Evolutionary conservation across 2,113 vertebrate genomes (phyloP).

Genomic region (Amblyopsis rosae): DNA sequence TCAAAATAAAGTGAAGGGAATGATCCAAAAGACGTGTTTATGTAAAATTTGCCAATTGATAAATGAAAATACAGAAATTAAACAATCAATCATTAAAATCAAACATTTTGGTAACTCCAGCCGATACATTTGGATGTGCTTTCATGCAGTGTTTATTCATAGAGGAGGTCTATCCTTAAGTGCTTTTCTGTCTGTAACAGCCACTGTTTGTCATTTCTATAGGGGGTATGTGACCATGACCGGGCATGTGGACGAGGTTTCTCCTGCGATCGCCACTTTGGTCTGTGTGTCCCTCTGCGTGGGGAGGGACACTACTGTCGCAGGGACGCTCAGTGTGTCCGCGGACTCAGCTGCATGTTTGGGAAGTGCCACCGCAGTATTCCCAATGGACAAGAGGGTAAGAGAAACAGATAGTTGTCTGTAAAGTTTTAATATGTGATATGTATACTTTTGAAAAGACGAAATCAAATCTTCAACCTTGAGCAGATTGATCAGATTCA

Average conservation of each 20-base stretch:
- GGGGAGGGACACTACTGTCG: conserved; percentile 81
- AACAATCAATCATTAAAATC: neutral
- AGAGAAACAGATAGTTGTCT: conserved; percentile 1
- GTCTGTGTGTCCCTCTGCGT: conserved; percentile 77
- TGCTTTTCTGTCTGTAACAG: neutral
- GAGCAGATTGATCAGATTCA: too few species aligned
- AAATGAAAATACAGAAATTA: too few species aligned
- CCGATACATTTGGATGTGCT: neutral
- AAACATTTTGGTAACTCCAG: neutral
- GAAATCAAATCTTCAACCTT: too few species aligned
- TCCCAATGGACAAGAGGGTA: conserved; percentile 82
- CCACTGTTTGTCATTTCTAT: neutral
- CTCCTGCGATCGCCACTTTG: conserved; percentile 86
- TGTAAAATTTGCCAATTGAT: too few species aligned
- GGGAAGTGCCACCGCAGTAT: conserved; percentile 82
- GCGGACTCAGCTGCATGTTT: conserved; percentile 84
- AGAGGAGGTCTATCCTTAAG: too few species aligned
- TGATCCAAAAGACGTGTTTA: too few species aligned
- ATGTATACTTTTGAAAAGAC: too few species aligned
- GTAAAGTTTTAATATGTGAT: neutral
- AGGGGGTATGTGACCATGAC: conserved; percentile 77
- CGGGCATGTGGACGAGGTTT: conserved; percentile 73
- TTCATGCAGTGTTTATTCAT: too few species aligned
- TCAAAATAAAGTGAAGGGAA: too few species aligned
- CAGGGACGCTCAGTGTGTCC: conserved; percentile 81